Conservation (phyloP, 1,140 invertebrate species). For the Popillia japonica region DNA sequence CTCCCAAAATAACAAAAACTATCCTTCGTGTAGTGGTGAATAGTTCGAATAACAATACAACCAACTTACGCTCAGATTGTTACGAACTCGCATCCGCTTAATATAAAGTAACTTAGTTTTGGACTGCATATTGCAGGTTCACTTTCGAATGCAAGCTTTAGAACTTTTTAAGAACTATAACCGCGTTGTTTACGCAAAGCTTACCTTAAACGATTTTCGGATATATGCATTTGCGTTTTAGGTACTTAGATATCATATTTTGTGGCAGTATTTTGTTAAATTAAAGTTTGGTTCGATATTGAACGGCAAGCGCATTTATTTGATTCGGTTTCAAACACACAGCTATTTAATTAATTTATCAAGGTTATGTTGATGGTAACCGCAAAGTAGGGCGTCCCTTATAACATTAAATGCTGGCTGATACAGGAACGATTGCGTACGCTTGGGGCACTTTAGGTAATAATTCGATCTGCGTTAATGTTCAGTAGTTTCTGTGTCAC, state of each 20-base stretch:
- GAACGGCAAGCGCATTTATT: neutral
- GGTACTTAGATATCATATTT: neutral
- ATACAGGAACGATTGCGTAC: neutral
- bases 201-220: too few relatives aligned
- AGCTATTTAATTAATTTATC: neutral
- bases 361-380: constrained; percentile 3
- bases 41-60: constrained; percentile 3
- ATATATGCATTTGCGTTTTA: neutral
- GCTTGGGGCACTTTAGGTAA: neutral
- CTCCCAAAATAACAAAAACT: neutral
- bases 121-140: neutral
- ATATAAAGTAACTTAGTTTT: neutral
- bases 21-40: neutral
- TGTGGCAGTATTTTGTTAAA: constrained; percentile 2
- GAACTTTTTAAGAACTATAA: too few relatives aligned
- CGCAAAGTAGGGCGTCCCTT: neutral
- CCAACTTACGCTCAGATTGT: neutral
- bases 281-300: neutral
- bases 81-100: neutral
- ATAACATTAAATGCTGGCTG: neutral
- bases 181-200: too few relatives aligned
- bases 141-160: neutral
- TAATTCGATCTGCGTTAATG: neutral
- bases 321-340: neutral
- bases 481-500: neutral